Conservation (phyloP, 2,113 vertebrate species). For the Chionomys nivalis region DNA sequence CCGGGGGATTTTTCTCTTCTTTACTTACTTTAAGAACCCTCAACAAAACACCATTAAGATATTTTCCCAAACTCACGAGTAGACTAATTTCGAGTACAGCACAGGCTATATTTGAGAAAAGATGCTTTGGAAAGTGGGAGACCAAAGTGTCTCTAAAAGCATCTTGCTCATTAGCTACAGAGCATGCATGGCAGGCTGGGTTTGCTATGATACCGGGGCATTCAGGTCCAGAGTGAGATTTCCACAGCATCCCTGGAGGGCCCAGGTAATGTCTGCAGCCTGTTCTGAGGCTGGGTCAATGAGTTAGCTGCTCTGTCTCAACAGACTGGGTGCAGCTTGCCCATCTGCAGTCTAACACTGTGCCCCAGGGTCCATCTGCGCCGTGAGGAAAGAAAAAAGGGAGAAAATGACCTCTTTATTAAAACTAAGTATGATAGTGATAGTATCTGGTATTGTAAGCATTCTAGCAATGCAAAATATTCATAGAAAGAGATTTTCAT, state of each 20-base stretch:
- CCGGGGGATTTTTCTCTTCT: constrained; percentile 6
- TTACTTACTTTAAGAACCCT: constrained; percentile 15
- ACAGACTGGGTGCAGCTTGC: not conserved
- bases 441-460: not conserved
- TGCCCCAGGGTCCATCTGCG: not conserved
- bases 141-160: constrained; percentile 12
- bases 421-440: not conserved
- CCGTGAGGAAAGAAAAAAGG: not conserved
- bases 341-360: not conserved
- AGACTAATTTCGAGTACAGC: constrained; percentile 6
- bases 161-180: constrained; percentile 30
- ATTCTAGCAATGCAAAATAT: constrained; percentile 25
- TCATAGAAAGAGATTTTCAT: not conserved
- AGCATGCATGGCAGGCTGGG: not conserved
- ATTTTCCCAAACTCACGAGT: constrained; percentile 33
- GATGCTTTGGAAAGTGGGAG: constrained; percentile 36
- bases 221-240: not conserved
- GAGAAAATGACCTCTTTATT: not conserved
- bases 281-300: not conserved
- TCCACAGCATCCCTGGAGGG: not conserved
- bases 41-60: constrained; percentile 36
- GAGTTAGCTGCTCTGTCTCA: not conserved
- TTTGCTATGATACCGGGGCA: not conserved
- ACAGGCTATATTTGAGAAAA: constrained; percentile 24
- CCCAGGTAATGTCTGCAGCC: not conserved